Base-by-base conservation (phyloP, 1,140 invertebrate species). In the Ips typographus region DNA sequence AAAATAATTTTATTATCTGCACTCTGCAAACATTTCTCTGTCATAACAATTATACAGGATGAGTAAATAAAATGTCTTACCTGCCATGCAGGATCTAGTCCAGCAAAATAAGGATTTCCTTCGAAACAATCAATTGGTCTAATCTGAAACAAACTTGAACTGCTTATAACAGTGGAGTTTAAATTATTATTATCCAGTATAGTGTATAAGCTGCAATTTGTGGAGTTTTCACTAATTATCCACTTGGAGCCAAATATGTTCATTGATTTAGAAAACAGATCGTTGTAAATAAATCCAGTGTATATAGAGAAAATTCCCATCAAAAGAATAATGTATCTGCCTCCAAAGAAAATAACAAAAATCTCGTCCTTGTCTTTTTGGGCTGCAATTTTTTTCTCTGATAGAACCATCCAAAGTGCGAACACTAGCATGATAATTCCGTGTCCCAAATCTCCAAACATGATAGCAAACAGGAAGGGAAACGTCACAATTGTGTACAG, bases 231-330 rank as follows among this genome's bases (percentile, higher is more conserved):
- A 22, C 22, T 22, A 22, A 88, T 77, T 0, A 83, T 87, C 1
- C 75, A 61, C 42, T 86, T 85, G 0, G 93, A 91, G 1, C 94
- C 94, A 82, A 99, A 99, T 1, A 99, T 85, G 74, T 99, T 98
- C 76, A 98, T 82, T 0, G 95, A 94, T 79, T 98, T 99, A 2
- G 96, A 96, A 82, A 98, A 99, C 4, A 96, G 83, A 78, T 99
- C 98, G 81, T 99, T 99, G 82, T 99, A 99, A 47, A 99, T 90
- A 22, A 98, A 77, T 1, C 97, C 97, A 37, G 96, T 98, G 81
- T 99, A 99, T 62, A 99, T 92, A 0, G 96, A 98, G 81, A 99
- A 99, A 1, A 93, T 75, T 8, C 97, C 97, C 98, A 99, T 99
- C 62, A 99, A 83, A 22, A 99, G 83, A 57, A 99, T 95, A 71